Base-by-base conservation (phyloP, 2,888 invertebrate genomes). In the Macropis europaea region DNA sequence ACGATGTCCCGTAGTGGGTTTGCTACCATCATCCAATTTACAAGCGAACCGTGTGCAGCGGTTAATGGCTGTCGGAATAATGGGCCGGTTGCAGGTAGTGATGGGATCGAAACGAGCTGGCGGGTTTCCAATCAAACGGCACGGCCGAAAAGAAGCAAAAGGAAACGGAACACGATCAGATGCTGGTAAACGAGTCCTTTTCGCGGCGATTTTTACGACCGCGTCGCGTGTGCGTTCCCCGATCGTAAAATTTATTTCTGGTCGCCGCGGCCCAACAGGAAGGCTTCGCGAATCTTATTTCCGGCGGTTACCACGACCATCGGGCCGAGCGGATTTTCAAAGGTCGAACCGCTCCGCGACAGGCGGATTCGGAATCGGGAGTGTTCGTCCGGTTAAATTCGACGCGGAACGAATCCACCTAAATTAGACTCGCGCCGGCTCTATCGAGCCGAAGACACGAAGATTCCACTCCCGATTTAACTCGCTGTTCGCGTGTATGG, bases 11-110 rank as follows among this genome's bases (percentile, higher is more conserved):
- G 52, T 70, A 72, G 72, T 62, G 63, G 60, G 71, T 73, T 73
- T 73, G 71, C 72, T 70, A 73, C 71, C 59, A 73, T 73, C 72
- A 73, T 73, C 71, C 72, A 73, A 73, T 73, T 70, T 73, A 73
- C 53, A 70, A 73, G 71, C 57, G 71, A 70, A 73, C 62, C 71
- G 71, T 73, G 72, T 73, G 63, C 72, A 73, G 71, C 54, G 52
- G 63, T 70, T 70, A 73, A 73, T 70, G 36, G 57, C 47, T 53
- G 57, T 54, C 47, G 43, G 53, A 53, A 36, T 72, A 70, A 70
- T 59, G 36, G 71, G 13, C 26, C 40, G n/a, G 28, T 30, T 40
- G 56, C 50, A 63, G 32, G 42, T 54, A 63, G 72, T 13, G 63
- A 73, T 48, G 71, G 63, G 53, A 32, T 43, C 59, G 53, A 73